phyloP scores from a whole-genome alignment of 2,797 vertebrate genomes.

The Todus mexicanus region DNA sequence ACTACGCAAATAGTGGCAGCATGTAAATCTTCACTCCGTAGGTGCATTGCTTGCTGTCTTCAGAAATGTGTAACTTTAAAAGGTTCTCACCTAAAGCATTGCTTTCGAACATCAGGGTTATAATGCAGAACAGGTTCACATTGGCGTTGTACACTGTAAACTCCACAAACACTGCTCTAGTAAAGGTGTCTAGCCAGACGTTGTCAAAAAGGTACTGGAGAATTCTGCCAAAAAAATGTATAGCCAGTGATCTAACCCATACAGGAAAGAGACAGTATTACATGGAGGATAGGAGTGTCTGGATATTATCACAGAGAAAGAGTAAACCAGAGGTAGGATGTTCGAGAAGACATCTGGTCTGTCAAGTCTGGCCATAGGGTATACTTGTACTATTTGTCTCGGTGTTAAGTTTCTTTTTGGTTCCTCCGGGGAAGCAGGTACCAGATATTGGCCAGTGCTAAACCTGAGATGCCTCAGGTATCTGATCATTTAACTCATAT shows the following conservation, averaged over 20 bases:
- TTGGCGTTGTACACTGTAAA: constrained; percentile 97
- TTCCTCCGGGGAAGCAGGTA: not conserved
- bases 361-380: not conserved
- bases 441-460: not conserved
- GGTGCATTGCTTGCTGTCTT: not conserved
- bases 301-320: not conserved
- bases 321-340: not conserved
- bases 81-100: constrained; percentile 81
- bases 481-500: not conserved
- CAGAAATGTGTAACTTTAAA: not conserved
- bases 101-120: constrained; percentile 88
- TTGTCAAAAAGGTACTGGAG: constrained; percentile 87
- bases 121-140: constrained; percentile 92
- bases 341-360: not conserved
- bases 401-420: not conserved
- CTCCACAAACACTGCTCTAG: constrained; percentile 90
- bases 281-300: not conserved
- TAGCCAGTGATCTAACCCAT: not conserved
- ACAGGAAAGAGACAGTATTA: not conserved
- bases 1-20: not conserved
- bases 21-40: not conserved
- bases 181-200: constrained; percentile 88
- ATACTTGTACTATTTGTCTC: not conserved
- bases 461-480: not conserved
- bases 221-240: constrained; percentile 70